Base-by-base conservation (phyloP, 2,797 vertebrate species). In the Picus viridis region DNA sequence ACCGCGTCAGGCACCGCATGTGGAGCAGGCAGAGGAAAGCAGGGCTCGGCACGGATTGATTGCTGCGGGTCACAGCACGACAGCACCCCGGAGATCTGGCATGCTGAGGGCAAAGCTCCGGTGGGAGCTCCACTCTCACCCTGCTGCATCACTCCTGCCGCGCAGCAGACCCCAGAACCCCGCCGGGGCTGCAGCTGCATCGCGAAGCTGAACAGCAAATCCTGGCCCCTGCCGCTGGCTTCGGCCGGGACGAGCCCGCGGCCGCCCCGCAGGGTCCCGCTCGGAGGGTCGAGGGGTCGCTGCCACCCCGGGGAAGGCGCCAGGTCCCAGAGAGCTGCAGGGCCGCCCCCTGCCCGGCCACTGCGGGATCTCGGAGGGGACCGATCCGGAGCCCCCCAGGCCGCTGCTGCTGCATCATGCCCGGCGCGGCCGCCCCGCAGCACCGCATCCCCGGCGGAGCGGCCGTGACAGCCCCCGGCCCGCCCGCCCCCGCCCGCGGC, bases 361-460 rank as follows among this genome's bases (percentile, higher is more conserved):
- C 18, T 16, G n/a, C 58, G 11, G 36, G 13, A 30, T 8, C 54
- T 13, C 9, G 15, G 13, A 5, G n/a, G 34, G 56, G 4, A 9
- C 53, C 61, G 19, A 49, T 6, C 13, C 39, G 41, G 56, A 56
- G 39, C 30, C 30, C n/a, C 41, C 34, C 8, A 51, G 22, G 29
- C 30, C 23, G 76, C 58, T 6, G 45, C 69, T 84, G 87, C 88
- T 64, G 77, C 91, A 88, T 89, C 93, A 89, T 73, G 53, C 57
- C 70, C 61, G 45, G 61, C 41, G 24, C 70, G 49, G 41, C 26
- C 63, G 24, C 73, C 71, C 63, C 80, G 6, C 65, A 4, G 13
- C 68, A 23, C 49, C 24, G 19, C 54, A 24, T 3, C 54, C 71
- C 36, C n/a, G 30, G 51, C 51, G 53, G 34, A 51, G 34, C 58